Evolutionary conservation across 64 coral and sea anemone genomes (phyloP).

Genomic region (Montipora foliosa): DNA sequence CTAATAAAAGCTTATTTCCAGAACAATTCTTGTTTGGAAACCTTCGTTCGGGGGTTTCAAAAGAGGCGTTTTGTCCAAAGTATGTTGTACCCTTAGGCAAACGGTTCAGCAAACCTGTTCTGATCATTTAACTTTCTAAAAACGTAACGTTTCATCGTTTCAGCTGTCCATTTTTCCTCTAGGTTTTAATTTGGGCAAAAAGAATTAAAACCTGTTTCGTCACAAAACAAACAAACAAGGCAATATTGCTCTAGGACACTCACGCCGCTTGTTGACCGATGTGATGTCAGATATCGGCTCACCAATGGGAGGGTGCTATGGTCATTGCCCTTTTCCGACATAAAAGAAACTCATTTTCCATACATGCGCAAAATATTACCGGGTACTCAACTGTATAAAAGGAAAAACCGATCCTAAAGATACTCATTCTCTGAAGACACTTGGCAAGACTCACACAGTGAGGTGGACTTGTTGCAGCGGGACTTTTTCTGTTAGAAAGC

Average conservation of each 20-base stretch:
- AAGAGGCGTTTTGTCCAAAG: not conserved
- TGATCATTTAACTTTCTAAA: not conserved
- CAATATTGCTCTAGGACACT: not conserved
- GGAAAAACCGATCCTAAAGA: not conserved
- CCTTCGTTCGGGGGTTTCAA: not conserved
- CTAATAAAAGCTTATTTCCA: too few species aligned
- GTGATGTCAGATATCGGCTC: not conserved
- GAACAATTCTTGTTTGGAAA: too few species aligned
- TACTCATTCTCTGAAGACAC: not conserved
- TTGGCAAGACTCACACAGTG: not conserved
- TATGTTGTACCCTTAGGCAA: too few species aligned
- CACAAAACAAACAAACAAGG: not conserved
- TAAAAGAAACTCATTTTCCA: not conserved
- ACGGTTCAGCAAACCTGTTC: too few species aligned
- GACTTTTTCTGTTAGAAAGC: too few species aligned
- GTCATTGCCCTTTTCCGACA: not conserved
- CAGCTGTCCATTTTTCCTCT: not conserved
- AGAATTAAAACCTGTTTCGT: not conserved
- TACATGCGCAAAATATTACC: not conserved
- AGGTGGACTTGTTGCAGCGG: too few species aligned
- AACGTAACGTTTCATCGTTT: not conserved
- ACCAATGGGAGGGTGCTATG: not conserved
- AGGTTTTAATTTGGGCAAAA: not conserved
- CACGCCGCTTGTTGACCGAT: not conserved
- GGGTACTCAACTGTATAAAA: not conserved